Evolutionary conservation across 1,140 invertebrate species (phyloP).

Genomic region (Trichogramma pretiosum): DNA sequence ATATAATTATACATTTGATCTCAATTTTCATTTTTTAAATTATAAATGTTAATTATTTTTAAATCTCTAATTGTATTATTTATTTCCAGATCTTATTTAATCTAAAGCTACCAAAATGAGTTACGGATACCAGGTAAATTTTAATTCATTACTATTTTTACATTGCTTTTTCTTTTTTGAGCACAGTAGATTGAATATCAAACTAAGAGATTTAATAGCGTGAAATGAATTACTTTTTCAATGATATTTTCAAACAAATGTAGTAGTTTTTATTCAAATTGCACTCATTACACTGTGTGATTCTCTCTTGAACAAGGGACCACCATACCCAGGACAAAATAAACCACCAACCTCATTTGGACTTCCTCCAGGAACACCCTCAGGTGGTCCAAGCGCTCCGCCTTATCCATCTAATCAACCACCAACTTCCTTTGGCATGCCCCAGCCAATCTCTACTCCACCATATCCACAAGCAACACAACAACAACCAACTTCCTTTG

Average conservation of each 20-base stretch:
- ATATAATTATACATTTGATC: too few species aligned
- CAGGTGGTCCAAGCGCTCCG: constrained; percentile 31
- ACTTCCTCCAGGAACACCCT: constrained; percentile 35
- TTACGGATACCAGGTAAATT: constrained; percentile 25
- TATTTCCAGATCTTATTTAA: constrained; percentile 9
- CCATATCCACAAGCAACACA: constrained; percentile 21
- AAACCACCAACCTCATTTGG: constrained; percentile 38
- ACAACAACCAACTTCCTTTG: constrained; percentile 3
- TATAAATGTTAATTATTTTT: background rate
- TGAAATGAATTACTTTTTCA: too few species aligned
- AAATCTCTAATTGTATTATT: background rate
- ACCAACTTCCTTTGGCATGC: constrained; percentile 34
- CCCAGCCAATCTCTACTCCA: constrained; percentile 27
- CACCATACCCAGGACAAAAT: constrained; percentile 34
- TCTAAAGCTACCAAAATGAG: constrained; percentile 21
- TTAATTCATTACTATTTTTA: constrained; percentile 19
- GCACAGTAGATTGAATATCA: too few species aligned
- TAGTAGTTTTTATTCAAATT: too few species aligned
- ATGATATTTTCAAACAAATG: too few species aligned
- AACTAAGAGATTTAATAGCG: too few species aligned
- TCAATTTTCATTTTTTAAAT: too few species aligned
- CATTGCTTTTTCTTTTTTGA: too few species aligned
- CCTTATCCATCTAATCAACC: constrained; percentile 24
- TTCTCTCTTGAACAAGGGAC: too few species aligned
- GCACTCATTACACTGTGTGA: too few species aligned